Evolutionary conservation across 2,888 invertebrate genomes (phyloP), one percentile per base, ranked within the genome.

Genomic region (Agrochola macilenta): DNA sequence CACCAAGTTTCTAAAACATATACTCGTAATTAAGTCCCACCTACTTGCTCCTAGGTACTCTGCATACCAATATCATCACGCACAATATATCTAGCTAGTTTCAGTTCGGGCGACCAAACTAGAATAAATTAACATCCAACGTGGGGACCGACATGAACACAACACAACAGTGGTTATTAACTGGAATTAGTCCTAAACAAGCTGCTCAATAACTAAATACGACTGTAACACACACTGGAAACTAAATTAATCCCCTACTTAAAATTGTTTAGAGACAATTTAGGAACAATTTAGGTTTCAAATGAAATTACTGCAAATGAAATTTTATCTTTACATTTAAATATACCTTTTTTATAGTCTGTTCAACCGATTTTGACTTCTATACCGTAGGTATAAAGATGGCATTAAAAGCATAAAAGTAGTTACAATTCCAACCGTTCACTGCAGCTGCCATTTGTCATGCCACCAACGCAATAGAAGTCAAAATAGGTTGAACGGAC

Each of bases 131-230:
- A 65, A 78, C 64, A 65, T 69, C 20, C 17, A 64, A 73, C 30
- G 65, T 73, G 66, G 68, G 52, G 30, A n/a, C 26, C 17, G n/a
- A 57, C 14, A 66, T 69, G 39, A 76, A 84, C 65, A 77, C 75
- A 82, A 81, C 65, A 81, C 68, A 78, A 73, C 66, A 69, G 35
- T 46, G n/a, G 57, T 77, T 81, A 64, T 68, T 78, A 78, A 81
- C 78, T 79, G 39, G 54, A 78, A 83, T 81, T 74, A 70, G 78
- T 77, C 86, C 86, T 82, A 82, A 89, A 83, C 79, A 83, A 88
- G 68, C 84, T 71, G 75, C 63, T 84, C 82, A 76, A 78, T 84
- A 83, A 75, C 69, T 74, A 82, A 76, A 30, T 64, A 81, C 61
- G 17, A 60, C 43, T 77, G 35, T 60, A n/a, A 58, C 9, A 66